Base-by-base conservation (phyloP, 1,140 invertebrate species). In the Lepidurus couesii region DNA sequence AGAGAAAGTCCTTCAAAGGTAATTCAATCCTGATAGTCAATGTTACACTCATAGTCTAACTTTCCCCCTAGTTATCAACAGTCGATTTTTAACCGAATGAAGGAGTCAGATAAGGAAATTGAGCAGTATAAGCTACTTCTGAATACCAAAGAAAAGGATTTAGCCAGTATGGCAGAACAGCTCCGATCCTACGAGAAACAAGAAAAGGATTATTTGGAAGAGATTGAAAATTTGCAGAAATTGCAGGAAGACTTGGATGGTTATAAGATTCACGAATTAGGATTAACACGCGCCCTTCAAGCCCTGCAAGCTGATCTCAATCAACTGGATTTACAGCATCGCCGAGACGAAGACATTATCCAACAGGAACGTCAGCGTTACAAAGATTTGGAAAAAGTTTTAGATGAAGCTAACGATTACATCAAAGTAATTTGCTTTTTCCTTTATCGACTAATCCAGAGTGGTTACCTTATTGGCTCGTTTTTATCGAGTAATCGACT, bases 351-450 rank as follows among this genome's bases (percentile, higher is more conserved):
- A 9, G 53, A 65, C 8, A 16, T 21, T 4, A 13, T 65, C 21
- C 53, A 65, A 16, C 53, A 13, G 21, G 53, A 65, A 5, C 53
- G 53, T 16, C 53, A 65, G 13, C 53, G 53, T 21, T 65, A 21
- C 21, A 65, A 16, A 65, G 53, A 65, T 7, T 21, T 65, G 53
- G 53, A 65, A 16, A 65, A 7, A 4, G 53, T 21, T 21, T 65
- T 65, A 65, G 53, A 65, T n/a, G 16, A 65, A 65, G 53, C 53
- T 16, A 65, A 65, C 53, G 53, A 65, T 65, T 65, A n/a, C 21
- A 21, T 65, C 16, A 65, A 65, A 65, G 53, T 65, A 65, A 7
- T 16, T 9, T 65, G 6, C 21, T 65, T 13, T 13, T 65, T n/a
- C 13, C 9, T 16, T 16, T 7, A 13, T 21, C 1, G 8, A n/a